Percentiles rank a stretch among this genome's conserved stretches.
These are phyloP conservation scores for Leucophora obtusa DNA, from an alignment of 2,888 invertebrate genomes.

Conservation along the genomic window DNA sequence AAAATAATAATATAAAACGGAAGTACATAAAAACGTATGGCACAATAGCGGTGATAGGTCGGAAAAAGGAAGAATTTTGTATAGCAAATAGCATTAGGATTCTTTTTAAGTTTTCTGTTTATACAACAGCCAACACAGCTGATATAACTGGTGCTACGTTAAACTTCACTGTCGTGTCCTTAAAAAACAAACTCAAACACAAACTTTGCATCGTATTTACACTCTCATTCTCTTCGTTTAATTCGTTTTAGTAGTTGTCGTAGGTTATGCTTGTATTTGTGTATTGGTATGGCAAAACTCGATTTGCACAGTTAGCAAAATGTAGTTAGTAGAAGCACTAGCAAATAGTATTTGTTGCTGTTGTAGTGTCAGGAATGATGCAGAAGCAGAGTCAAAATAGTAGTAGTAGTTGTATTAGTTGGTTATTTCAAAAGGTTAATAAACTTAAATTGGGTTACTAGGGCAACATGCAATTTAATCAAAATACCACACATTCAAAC, in stretches of 20 bases:
- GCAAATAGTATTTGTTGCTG: constrained; percentile 6
- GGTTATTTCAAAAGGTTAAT: constrained; percentile 72
- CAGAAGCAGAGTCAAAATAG: too few species aligned
- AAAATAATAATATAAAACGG: constrained; percentile 5
- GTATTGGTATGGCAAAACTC: constrained; percentile 40
- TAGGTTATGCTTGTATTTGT: constrained; percentile 23
- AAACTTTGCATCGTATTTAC: constrained; percentile 27
- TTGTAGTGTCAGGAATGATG: too few species aligned
- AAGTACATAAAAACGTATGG: constrained; percentile 7
- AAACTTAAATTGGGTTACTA: constrained; percentile 78
- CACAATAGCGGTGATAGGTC: neutral
- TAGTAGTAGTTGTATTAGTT: constrained; percentile 34
- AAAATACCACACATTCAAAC: constrained; percentile 55
- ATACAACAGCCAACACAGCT: neutral
- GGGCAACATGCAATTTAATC: constrained; percentile 75
- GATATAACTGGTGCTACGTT: constrained; percentile 21
- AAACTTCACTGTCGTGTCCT: constrained; percentile 41
- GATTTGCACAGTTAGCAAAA: constrained; percentile 31
- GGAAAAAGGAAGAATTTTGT: neutral
- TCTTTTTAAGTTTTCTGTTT: neutral
- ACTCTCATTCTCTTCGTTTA: constrained; percentile 37
- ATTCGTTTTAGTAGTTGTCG: constrained; percentile 38
- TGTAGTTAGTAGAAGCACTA: constrained; percentile 1
- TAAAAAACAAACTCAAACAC: constrained; percentile 12
- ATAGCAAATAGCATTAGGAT: neutral